Evolutionary conservation across 1,140 invertebrate genomes (phyloP), one percentile per base, ranked within the genome.

Genomic region (Sinella curviseta): DNA sequence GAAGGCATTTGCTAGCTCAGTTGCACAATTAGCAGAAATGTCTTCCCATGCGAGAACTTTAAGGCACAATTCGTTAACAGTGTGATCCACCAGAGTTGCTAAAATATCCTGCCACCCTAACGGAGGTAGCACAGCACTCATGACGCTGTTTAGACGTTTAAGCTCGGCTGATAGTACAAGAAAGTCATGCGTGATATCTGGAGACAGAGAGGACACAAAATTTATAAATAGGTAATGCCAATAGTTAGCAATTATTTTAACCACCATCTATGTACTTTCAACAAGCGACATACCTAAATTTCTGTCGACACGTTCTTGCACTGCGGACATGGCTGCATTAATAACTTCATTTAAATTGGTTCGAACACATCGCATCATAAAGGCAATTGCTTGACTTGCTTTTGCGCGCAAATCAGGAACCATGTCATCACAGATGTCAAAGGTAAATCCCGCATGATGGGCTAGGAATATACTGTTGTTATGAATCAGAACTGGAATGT

Each of bases 381-480:
- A 91, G 1, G 89, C 85, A 83, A 91, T 91, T 2, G 89, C 91
- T 48, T 89, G 81, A 79, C 87, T 87, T 34, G 87, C 86, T 48
- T 87, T 84, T 65, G 86, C 85, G 24, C 89, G 81, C 8, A 86
- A 83, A 26, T 82, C 17, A 0, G 88, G 88, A n/a, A 91, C 85
- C 74, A 86, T 87, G 24, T 87, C 82, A 70, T 85, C 85, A 60
- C 76, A 77, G 16, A 87, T 87, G 92, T 90, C 83, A 90, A 90
- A 3, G 90, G 90, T 74, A 92, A 86, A 8, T 89, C 91, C 73
- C 91, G 88, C 34, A 94, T 92, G 91, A 87, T 96, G 93, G 0
- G 92, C 90, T 0, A 97, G 88, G 85, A 93, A 97, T 90, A 95
- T 92, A 84, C 95, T 97, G 86, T 97, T 97, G 87, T 97, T 98